phyloP scores from a whole-genome alignment of 2,888 invertebrate genomes.

The Salpingus planirostris region DNA sequence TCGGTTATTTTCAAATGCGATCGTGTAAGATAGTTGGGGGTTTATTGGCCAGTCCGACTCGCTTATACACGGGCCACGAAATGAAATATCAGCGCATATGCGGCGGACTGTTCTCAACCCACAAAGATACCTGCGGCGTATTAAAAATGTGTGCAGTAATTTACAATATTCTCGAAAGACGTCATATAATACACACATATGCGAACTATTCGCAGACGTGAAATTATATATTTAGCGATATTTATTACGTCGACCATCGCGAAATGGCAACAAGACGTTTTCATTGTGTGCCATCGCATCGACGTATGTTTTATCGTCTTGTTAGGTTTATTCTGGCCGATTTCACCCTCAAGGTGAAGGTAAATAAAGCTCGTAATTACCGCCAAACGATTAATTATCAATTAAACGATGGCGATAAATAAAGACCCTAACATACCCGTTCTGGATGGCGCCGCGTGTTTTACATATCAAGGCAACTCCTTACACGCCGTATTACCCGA shows the following conservation, averaged over 20 bases:
- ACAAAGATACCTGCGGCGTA: constrained; percentile 21
- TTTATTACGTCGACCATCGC: constrained; percentile 6
- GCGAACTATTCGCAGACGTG: constrained; percentile 7
- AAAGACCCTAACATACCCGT: constrained; percentile 24
- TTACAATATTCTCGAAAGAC: constrained; percentile 18
- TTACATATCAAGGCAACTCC: constrained; percentile 22
- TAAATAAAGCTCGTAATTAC: constrained; percentile 32
- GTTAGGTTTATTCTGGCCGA: constrained; percentile 13
- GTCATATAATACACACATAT: too few species aligned
- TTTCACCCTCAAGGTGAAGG: too few species aligned
- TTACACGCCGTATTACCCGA: constrained; percentile 15
- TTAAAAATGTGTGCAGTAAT: constrained; percentile 18
- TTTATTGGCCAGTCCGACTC: too few species aligned
- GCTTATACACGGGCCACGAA: constrained; percentile 23
- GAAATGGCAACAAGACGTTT: constrained; percentile 6
- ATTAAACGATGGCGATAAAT: constrained; percentile 35
- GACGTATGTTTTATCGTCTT: constrained; percentile 11
- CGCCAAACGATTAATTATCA: constrained; percentile 36
- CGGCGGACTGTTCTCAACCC: constrained; percentile 26
- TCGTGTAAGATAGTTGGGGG: too few species aligned
- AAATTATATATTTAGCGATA: constrained; percentile 10
- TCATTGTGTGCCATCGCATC: constrained; percentile 6
- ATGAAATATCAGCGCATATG: constrained; percentile 27
- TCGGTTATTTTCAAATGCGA: too few species aligned
- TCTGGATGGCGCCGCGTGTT: constrained; percentile 24